Evolutionary conservation across 2,797 vertebrate genomes (phyloP).

Genomic region (Novumbra hubbsi): DNA sequence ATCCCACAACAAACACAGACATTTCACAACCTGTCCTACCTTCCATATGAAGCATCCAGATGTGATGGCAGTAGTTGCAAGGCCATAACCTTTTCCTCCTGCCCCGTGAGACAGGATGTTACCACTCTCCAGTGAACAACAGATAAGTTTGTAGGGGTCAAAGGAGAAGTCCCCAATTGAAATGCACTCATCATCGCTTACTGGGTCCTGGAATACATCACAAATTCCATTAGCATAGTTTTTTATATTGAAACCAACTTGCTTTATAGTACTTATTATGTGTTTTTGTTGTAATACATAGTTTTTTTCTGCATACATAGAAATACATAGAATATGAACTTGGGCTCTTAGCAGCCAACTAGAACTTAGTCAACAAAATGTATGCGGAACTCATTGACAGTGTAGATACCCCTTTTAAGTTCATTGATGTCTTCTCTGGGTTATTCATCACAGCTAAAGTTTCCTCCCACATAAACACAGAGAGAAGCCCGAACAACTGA

Average conservation of each 20-base stretch:
- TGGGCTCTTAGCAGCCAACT: neutral
- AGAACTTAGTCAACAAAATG: neutral
- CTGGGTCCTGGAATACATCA: constrained; percentile 54
- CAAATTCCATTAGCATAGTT: neutral
- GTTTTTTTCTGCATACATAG: no score
- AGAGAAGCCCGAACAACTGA: constrained; percentile 75
- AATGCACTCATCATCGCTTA: constrained; percentile 77
- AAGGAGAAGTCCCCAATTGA: constrained; percentile 82
- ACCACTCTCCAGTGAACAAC: constrained; percentile 78
- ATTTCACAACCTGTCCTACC: constrained; percentile 43
- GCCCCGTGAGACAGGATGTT: constrained; percentile 78
- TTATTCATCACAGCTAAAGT: constrained; percentile 60
- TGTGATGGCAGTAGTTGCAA: constrained; percentile 80
- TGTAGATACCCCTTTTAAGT: constrained; percentile 57
- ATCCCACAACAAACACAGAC: neutral
- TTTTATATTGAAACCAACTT: neutral
- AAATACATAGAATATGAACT: no score
- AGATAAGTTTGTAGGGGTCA: constrained; percentile 79
- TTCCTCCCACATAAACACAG: constrained; percentile 81
- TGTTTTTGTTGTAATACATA: no score
- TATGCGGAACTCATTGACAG: neutral
- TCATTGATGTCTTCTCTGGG: constrained; percentile 55
- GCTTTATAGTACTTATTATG: no score
- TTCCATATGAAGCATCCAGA: constrained; percentile 84
- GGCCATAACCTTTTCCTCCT: constrained; percentile 81